These are phyloP conservation scores for Apoda limacodes DNA, from an alignment of 2,888 invertebrate genomes.

Conservation along the genomic window DNA sequence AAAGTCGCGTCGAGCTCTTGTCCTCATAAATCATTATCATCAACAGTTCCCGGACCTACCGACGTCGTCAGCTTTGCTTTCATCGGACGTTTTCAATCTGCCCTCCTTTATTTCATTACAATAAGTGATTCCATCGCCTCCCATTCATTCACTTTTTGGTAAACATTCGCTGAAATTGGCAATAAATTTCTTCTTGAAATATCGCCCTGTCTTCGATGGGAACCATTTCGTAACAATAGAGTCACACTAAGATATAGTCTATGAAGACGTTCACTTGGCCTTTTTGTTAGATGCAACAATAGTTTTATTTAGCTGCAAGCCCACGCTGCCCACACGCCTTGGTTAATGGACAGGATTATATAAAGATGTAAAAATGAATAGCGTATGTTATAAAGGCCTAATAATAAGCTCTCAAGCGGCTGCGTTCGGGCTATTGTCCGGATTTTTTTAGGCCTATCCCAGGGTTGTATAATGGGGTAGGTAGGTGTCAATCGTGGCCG, in stretches of 20 bases:
- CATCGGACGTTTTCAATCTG: slow-evolving; percentile 64
- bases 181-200: slow-evolving; percentile 62
- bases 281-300: slow-evolving; percentile 63
- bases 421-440: slow-evolving; percentile 57
- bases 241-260: slow-evolving; percentile 42
- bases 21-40: slow-evolving; percentile 66
- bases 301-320: slow-evolving; percentile 65
- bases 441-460: slow-evolving; percentile 48
- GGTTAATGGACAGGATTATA: slow-evolving; percentile 64
- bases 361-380: slow-evolving; percentile 65
- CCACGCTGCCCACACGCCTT: slow-evolving; percentile 66
- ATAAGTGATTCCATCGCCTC: slow-evolving; percentile 63
- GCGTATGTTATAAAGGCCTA: slow-evolving; percentile 55
- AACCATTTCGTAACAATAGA: slow-evolving; percentile 47
- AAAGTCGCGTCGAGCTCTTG: slow-evolving; percentile 56
- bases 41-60: slow-evolving; percentile 42
- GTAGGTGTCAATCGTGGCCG: slow-evolving; percentile 62
- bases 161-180: slow-evolving; percentile 64
- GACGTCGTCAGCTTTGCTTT: slow-evolving; percentile 57
- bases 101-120: slow-evolving; percentile 64
- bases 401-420: slow-evolving; percentile 66
- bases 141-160: slow-evolving; percentile 61
- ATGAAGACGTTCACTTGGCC: slow-evolving; percentile 66
- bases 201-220: slow-evolving; percentile 38
- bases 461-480: slow-evolving; percentile 58